Evolutionary conservation across 2,797 vertebrate genomes (phyloP).

Genomic region (Synaphobranchus kaupii): DNA sequence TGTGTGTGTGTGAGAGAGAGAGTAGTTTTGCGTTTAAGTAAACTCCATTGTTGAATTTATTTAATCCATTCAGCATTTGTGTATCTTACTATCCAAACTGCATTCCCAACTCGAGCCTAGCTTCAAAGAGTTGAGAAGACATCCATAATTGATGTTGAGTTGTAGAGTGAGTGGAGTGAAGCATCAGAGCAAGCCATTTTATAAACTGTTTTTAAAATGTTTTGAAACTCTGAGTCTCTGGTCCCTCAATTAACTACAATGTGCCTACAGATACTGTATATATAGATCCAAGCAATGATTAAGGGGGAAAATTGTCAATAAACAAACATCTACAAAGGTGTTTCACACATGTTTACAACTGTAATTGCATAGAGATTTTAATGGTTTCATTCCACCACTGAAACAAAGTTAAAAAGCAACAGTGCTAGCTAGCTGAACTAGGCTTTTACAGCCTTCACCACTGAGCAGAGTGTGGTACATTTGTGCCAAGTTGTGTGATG

Average conservation of each 20-base stretch:
- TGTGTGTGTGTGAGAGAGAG: no score
- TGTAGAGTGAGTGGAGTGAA: not conserved
- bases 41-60: not conserved
- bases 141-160: not conserved
- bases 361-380: not conserved
- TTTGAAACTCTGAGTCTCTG: not conserved
- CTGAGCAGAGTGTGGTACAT: not conserved
- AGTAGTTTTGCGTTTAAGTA: not conserved
- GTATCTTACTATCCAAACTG: not conserved
- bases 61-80: not conserved
- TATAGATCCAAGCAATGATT: not conserved
- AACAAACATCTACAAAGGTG: not conserved
- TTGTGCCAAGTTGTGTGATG: not conserved
- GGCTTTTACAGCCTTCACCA: not conserved
- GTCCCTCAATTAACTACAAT: not conserved
- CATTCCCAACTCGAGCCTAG: not conserved
- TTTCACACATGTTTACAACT: not conserved
- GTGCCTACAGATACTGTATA: not conserved
- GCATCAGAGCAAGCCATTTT: conserved; percentile 8
- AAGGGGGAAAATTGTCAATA: no score
- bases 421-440: no score
- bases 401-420: not conserved
- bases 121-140: not conserved
- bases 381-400: not conserved
- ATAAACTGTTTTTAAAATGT: not conserved